Evolutionary conservation across 2,797 vertebrate species (phyloP).

Genomic region (Rhynchotus rufescens): DNA sequence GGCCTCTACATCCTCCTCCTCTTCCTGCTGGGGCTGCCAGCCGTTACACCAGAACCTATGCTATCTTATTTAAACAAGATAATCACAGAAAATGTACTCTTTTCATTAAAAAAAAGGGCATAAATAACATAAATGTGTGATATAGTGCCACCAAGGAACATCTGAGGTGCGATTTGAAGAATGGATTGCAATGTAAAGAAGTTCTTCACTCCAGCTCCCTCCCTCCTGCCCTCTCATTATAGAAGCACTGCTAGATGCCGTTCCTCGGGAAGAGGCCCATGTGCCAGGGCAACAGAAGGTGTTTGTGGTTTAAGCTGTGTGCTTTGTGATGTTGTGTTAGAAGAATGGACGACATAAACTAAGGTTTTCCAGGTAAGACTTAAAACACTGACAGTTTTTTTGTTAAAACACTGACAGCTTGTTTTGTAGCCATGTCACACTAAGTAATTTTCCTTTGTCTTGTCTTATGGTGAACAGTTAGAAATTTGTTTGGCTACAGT

Average conservation of each 20-base stretch:
- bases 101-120: neutral
- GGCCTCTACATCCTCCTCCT: neutral
- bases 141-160: neutral
- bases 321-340: constrained; percentile 85
- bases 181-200: neutral
- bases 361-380: constrained; percentile 84
- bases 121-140: too few relatives aligned
- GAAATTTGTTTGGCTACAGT: neutral
- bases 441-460: neutral
- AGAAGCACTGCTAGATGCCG: neutral
- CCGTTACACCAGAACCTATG: neutral
- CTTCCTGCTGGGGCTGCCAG: neutral
- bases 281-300: constrained; percentile 88
- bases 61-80: neutral
- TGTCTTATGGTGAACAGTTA: neutral
- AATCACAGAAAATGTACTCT: neutral
- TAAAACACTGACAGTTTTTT: neutral
- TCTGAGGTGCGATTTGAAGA: neutral
- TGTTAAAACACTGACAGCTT: neutral
- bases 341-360: constrained; percentile 89
- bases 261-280: constrained; percentile 55
- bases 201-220: neutral
- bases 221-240: neutral
- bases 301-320: constrained; percentile 86
- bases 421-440: neutral